Evolutionary conservation across 2,797 vertebrate genomes (phyloP).

Genomic region (Scomberomorus guttatus): DNA sequence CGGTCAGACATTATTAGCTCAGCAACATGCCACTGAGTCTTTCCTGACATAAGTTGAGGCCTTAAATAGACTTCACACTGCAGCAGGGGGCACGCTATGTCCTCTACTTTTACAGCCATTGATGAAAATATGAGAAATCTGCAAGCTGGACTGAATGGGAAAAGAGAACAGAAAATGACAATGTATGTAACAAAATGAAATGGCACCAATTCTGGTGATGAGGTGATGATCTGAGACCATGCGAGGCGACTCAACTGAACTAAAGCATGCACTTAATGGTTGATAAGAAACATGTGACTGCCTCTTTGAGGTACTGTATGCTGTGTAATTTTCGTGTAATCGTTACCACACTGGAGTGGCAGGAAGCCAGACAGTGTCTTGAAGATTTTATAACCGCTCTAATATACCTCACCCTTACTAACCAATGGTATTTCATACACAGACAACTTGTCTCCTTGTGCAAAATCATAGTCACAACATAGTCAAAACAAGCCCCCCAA

Average conservation of each 20-base stretch:
- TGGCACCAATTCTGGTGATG: conserved; percentile 31
- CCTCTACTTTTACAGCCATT: conserved; percentile 46
- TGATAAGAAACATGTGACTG: conserved; percentile 71
- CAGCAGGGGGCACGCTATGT: conserved; percentile 41
- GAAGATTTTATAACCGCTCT: conserved; percentile 6
- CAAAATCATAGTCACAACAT: neutral
- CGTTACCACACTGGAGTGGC: conserved; percentile 35
- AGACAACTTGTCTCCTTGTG: conserved; percentile 1
- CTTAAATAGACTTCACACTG: conserved; percentile 68
- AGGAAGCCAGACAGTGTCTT: conserved; percentile 35
- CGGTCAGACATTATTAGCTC: conserved; percentile 76
- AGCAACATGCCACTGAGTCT: conserved; percentile 70
- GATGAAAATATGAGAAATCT: conserved; percentile 44
- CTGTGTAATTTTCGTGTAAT: conserved; percentile 55
- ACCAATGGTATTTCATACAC: neutral
- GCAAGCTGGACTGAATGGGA: neutral
- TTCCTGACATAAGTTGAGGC: conserved; percentile 67
- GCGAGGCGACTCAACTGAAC: conserved; percentile 4
- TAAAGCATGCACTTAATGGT: conserved; percentile 44
- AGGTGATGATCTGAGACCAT: conserved; percentile 25
- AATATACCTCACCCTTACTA: neutral
- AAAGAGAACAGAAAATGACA: conserved; percentile 29
- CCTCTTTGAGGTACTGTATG: conserved; percentile 43
- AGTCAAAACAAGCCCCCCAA: neutral
- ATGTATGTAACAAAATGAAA: conserved; percentile 33